These are phyloP conservation scores for Sus scrofa DNA, from an alignment of 2,113 vertebrate genomes.

Conservation along the genomic window DNA sequence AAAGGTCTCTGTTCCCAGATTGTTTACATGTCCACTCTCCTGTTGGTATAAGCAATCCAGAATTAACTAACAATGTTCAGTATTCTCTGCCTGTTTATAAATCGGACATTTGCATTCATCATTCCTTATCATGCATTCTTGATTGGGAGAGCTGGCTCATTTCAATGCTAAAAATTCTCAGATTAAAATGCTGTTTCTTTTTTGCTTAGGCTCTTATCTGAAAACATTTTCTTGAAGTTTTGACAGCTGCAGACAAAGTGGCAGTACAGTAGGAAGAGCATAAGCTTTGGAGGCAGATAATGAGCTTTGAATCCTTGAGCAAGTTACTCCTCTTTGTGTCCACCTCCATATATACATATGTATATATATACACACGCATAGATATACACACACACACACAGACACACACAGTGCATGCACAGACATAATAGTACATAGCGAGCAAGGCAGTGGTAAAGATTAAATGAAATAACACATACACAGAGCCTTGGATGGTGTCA, in stretches of 20 bases:
- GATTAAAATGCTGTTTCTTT: slow-evolving; percentile 53
- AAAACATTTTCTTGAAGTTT: slow-evolving; percentile 73
- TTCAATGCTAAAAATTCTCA: slow-evolving; percentile 75
- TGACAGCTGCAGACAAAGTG: slow-evolving; percentile 56
- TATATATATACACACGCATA: too few species aligned
- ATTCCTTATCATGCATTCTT: slow-evolving; percentile 74
- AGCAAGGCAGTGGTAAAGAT: neutral
- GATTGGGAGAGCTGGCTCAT: slow-evolving; percentile 71
- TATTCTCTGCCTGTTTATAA: slow-evolving; percentile 67
- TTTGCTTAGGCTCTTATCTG: slow-evolving; percentile 69
- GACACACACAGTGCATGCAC: neutral
- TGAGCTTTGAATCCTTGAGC: slow-evolving; percentile 11
- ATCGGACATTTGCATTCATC: slow-evolving; percentile 57
- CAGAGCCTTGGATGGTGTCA: neutral
- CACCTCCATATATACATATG: neutral
- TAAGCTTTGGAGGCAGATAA: slow-evolving; percentile 26
- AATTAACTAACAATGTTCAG: slow-evolving; percentile 52
- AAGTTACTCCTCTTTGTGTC: slow-evolving; percentile 37
- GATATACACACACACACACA: too few species aligned
- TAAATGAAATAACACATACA: neutral
- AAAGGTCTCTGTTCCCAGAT: slow-evolving; percentile 16
- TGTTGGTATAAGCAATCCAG: slow-evolving; percentile 39
- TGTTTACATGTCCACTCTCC: neutral
- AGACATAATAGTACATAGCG: neutral
- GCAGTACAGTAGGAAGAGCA: slow-evolving; percentile 3